These are phyloP conservation scores for Calypte anna DNA, from an alignment of 2,113 vertebrate species.

Conservation along the genomic window DNA sequence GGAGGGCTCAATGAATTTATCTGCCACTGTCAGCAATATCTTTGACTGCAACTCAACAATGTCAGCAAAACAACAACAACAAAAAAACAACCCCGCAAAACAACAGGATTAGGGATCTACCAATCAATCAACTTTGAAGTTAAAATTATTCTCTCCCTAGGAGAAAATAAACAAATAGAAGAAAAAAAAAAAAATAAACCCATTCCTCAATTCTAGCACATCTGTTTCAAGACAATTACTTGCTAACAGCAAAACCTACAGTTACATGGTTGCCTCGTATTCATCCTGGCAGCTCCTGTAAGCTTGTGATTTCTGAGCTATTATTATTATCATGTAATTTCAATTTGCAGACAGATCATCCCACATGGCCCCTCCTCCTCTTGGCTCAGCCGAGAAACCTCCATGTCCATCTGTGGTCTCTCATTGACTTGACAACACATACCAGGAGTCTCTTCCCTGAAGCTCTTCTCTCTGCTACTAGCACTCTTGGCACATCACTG, in stretches of 20 bases:
- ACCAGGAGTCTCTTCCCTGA: constrained; percentile 23
- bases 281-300: background rate
- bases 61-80: background rate
- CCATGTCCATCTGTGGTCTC: constrained; percentile 31
- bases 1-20: background rate
- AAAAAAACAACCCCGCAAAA: background rate
- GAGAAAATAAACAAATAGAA: background rate
- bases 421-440: constrained; percentile 49
- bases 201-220: background rate
- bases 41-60: background rate
- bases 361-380: background rate
- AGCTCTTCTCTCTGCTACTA: constrained; percentile 34
- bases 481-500: constrained; percentile 12
- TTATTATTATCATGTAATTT: background rate
- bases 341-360: constrained; percentile 33
- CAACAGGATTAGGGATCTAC: background rate
- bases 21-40: background rate
- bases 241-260: background rate
- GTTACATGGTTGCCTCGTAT: background rate
- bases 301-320: constrained; percentile 10
- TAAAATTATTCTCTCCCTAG: background rate
- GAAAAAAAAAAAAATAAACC: background rate
- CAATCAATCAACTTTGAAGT: background rate
- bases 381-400: background rate
- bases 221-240: background rate